Evolutionary conservation across 2,888 invertebrate genomes (phyloP), one percentile per base, ranked within the genome.

Genomic region (Rhagonycha lutea): DNA sequence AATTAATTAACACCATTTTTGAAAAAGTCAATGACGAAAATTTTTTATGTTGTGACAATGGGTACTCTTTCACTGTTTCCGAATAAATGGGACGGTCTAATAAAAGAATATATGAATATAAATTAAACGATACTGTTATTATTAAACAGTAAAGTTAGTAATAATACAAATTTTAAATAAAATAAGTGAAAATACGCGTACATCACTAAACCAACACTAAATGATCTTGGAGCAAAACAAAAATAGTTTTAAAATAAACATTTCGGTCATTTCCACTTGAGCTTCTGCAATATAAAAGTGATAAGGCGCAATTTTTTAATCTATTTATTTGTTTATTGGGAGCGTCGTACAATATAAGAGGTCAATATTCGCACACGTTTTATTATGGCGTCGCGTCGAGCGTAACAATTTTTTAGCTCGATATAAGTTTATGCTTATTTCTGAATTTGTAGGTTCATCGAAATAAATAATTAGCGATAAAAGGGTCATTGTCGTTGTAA

Each of bases 331-430:
- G 26, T 65, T 26, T 65, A 65, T 65, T 65, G 26, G 26, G 63
- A 24, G 26, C 63, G 26, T 65, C 26, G 63, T 24, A 65, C 63
- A 65, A 65, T 65, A n/a, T 65, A n/a, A 65, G 63, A 14, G 63
- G 63, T 65, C 63, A 65, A 65, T 65, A 65, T 65, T 65, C 63
- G 63, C 63, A 24, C 63, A 63, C 47, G 47, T 65, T 24, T 65
- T 65, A 65, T 62, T 23, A 18, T 26, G 63, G 63, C 63, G 63
- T 65, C 63, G 63, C n/a, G 14, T 65, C 63, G 63, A 24, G 24
- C 26, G 18, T 18, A 62, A 47, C 47, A 47, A 47, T n/a, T 47
- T 32, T 47, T 47, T 32, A 4, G 47, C n/a, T 47, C n/a, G 47
- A 18, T 18, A 18, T 61, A 61, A 61, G n/a, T 65, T 11, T 24